Base-by-base conservation (phyloP, 1,140 invertebrate genomes). In the Cydia fagiglandana region DNA sequence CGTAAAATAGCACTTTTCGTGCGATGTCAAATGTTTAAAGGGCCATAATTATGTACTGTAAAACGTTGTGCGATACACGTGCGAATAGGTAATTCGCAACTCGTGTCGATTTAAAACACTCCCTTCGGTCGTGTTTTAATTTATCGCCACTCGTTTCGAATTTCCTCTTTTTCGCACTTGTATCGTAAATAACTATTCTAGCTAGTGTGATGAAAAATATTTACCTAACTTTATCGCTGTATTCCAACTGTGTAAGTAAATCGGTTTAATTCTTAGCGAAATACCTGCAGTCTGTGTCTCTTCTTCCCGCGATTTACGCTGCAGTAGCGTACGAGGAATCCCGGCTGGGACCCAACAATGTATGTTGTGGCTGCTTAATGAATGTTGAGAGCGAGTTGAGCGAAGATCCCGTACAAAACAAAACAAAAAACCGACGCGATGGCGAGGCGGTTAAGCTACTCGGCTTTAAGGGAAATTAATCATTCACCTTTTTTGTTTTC, bases 301-400 rank as follows among this genome's bases (percentile, higher is more conserved):
- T 66, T 64, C 64, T 64, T 30, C 64, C 64, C 24, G 64, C 64
- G 64, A 66, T 66, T 30, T 66, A 66, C 64, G 30, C 24, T 66
- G 64, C 64, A 66, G 56, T 61, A 61, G 56, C 56, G 53, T 20
- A 61, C 56, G 64, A n/a, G 64, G 64, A 30, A 66, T 34, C 28
- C 56, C 20, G n/a, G n/a, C 20, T 6, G 64, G 13, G 64, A 66
- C 28, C 64, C 12, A 34, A 66, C 64, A 66, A 66, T 66, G 64
- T 66, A 66, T 66, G 64, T 66, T 66, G 64, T 13, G 64, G 64
- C 64, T 34, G 24, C 34, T 66, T 66, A 66, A 66, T 66, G 64
- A 66, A 66, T 66, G 64, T 66, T 66, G 64, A 66, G 64, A 66
- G 30, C 64, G 64, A 38, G 64, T 38, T 66, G 64, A 66, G 64